Evolutionary conservation across 2,888 invertebrate genomes (phyloP), one percentile per base, ranked within the genome.

Genomic region (Drosophila barbarae): DNA sequence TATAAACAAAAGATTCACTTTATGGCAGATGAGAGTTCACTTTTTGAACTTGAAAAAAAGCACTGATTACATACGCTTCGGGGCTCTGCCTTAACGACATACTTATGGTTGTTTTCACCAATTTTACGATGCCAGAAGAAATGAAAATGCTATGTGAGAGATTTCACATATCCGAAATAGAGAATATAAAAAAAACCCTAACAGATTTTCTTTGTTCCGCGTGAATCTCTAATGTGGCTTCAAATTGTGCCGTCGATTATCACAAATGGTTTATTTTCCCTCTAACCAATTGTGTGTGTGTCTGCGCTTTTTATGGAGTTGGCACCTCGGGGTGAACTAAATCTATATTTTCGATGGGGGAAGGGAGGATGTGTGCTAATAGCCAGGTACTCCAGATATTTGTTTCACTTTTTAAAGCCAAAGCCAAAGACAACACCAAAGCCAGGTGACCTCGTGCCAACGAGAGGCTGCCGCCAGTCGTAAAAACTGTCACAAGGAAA

Each of bases 331-430:
- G 21, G 38, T 55, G 46, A 66, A 49, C 67, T 38, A 42, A 67
- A 50, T 56, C 67, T 28, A 28, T 39, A 65, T 64, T 23, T 23
- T 35, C 13, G 32, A 26, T 57, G 59, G 34, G 32, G 26, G 51
- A 56, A 52, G 49, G 57, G 50, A 58, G 71, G 75, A 71, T 76
- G 54, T 53, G 75, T 60, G 59, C 79, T 81, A 84, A 81, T 84
- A 84, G 51, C 76, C 76, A 71, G 72, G 67, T 76, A 79, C 76
- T 77, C 74, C 73, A 74, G 71, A 81, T 82, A 82, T 82, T 76
- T 79, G 82, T 79, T 84, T 79, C 83, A 84, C 84, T 79, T 82
- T 79, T 79, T 84, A 76, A 78, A 71, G 74, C 78, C 81, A 28
- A 9, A 28, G 42, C 26, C 15, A 34, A 34, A 35, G 34, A 8